Percentiles rank a stretch among this genome's conserved stretches.
phyloP scores from a whole-genome alignment of 2,888 invertebrate species.

The Drosophila maculinotata region DNA sequence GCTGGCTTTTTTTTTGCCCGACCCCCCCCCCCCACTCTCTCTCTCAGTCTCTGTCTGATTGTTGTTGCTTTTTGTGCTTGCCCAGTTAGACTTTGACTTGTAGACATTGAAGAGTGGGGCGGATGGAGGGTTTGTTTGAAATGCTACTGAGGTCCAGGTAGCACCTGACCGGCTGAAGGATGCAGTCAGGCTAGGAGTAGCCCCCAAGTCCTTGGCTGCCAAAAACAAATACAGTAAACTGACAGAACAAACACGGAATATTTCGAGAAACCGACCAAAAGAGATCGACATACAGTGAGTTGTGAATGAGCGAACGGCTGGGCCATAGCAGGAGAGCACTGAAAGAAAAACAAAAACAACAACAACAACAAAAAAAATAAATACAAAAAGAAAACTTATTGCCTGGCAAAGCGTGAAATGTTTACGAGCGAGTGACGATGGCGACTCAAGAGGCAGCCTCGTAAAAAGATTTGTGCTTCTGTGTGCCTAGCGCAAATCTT shows the following conservation, averaged over 20 bases:
- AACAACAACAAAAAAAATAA: slow-evolving; percentile 8
- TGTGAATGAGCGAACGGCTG: background rate
- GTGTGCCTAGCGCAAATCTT: slow-evolving; percentile 58
- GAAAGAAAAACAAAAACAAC: slow-evolving; percentile 1
- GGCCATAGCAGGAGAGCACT: background rate
- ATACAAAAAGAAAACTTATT: slow-evolving; percentile 60
- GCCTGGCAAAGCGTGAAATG: slow-evolving; percentile 80
- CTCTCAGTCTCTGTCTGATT: too few species aligned
- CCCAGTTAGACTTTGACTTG: slow-evolving; percentile 21
- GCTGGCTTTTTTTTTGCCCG: slow-evolving; percentile 14
- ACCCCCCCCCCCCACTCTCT: too few species aligned
- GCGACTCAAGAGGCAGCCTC: slow-evolving; percentile 59
- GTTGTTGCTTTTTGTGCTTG: slow-evolving; percentile 15
- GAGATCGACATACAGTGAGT: slow-evolving; percentile 32
- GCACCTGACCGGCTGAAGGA: slow-evolving; percentile 47
- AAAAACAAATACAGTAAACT: slow-evolving; percentile 74
- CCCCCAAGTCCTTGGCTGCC: slow-evolving; percentile 48
- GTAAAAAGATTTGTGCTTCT: slow-evolving; percentile 64
- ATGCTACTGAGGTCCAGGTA: slow-evolving; percentile 1
- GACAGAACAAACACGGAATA: slow-evolving; percentile 62
- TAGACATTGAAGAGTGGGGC: background rate
- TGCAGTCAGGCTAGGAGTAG: slow-evolving; percentile 29
- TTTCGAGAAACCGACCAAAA: too few species aligned
- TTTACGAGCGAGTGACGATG: slow-evolving; percentile 80
- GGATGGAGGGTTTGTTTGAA: background rate